These are phyloP conservation scores for Vimba vimba DNA, from an alignment of 2,113 vertebrate species.

Conservation along the genomic window DNA sequence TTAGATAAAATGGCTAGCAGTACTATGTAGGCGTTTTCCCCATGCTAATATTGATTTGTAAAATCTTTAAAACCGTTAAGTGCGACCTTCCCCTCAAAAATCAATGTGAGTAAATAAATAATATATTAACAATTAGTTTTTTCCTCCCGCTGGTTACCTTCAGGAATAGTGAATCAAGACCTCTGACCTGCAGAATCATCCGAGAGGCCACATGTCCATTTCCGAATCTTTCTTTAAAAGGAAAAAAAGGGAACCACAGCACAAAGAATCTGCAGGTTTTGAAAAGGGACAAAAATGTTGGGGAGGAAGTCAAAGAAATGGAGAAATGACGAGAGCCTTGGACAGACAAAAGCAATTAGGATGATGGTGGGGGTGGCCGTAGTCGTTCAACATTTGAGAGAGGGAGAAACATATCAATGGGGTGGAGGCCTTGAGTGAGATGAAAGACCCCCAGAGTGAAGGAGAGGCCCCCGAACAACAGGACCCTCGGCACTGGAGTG, in stretches of 20 bases:
- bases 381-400: background rate
- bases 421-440: slow-evolving; percentile 43
- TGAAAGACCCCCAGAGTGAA: slow-evolving; percentile 38
- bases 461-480: slow-evolving; percentile 1
- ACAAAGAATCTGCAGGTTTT: slow-evolving; percentile 1
- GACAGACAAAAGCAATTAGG: slow-evolving; percentile 20
- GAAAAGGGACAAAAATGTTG: slow-evolving; percentile 9
- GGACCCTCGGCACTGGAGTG: slow-evolving; percentile 16
- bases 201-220: background rate
- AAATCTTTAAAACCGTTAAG: slow-evolving; percentile 4
- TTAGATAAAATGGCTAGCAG: background rate
- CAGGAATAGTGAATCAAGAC: background rate
- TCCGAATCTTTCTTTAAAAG: background rate
- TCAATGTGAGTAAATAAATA: slow-evolving; percentile 29
- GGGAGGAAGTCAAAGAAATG: slow-evolving; percentile 12
- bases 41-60: background rate
- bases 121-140: background rate
- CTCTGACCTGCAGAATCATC: background rate
- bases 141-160: background rate
- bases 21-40: background rate
- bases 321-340: slow-evolving; percentile 9
- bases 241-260: background rate
- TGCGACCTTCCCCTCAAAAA: background rate
- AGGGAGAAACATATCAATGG: slow-evolving; percentile 37
- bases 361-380: background rate